Conservation (phyloP, 2,113 vertebrate genomes). For the Grantiella picta region DNA sequence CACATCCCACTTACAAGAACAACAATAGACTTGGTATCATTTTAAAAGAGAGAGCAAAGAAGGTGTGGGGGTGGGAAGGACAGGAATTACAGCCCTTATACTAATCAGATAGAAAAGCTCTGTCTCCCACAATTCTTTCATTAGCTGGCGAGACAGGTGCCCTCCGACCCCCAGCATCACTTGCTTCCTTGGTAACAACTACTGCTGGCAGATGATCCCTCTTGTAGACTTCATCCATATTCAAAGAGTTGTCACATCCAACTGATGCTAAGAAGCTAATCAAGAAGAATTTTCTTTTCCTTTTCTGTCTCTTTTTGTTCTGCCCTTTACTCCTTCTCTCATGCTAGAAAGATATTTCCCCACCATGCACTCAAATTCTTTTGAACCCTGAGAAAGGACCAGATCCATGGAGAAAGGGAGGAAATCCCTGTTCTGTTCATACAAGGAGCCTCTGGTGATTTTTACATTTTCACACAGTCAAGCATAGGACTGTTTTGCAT, state of each 20-base stretch:
- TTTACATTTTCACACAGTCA: neutral
- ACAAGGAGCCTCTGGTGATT: neutral
- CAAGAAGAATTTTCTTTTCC: conserved; percentile 57
- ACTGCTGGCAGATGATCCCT: conserved; percentile 69
- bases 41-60: conserved; percentile 34
- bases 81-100: conserved; percentile 51
- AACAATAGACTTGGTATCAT: neutral
- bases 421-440: conserved; percentile 3
- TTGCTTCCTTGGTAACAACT: conserved; percentile 71
- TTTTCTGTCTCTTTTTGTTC: conserved; percentile 19
- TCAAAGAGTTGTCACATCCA: conserved; percentile 66
- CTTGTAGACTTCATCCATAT: conserved; percentile 72
- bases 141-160: conserved; percentile 65
- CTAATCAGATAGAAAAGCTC: conserved; percentile 69
- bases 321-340: neutral
- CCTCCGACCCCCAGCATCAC: conserved; percentile 62
- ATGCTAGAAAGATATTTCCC: neutral
- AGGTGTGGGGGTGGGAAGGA: conserved; percentile 51
- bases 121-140: conserved; percentile 68
- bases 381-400: neutral
- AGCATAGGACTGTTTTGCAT: neutral
- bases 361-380: conserved; percentile 1
- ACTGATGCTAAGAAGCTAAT: conserved; percentile 71
- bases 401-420: neutral
- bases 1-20: conserved; percentile 15